phyloP scores from a whole-genome alignment of 2,113 vertebrate species.

The Bubo blakistoni region DNA sequence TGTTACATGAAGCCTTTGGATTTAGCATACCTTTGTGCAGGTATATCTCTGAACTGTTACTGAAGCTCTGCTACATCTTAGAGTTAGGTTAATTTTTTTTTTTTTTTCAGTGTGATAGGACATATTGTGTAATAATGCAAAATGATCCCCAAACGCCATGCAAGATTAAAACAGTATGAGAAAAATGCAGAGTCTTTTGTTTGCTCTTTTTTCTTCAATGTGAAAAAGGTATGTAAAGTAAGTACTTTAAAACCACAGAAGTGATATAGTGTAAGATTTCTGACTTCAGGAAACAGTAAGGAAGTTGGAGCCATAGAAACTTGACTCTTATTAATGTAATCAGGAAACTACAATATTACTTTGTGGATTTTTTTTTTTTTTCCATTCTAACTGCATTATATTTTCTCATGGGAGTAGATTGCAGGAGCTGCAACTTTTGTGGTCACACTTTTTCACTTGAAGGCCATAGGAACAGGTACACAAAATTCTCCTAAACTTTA shows the following conservation, averaged over 20 bases:
- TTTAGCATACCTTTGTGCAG: not conserved
- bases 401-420: not conserved
- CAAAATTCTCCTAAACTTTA: not conserved
- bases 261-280: not conserved
- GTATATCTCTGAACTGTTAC: not conserved
- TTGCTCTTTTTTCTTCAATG: not conserved
- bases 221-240: not conserved
- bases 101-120: not conserved
- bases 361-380: not conserved
- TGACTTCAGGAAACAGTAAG: not conserved
- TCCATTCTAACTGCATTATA: not conserved
- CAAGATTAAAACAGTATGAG: not conserved
- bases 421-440: not conserved
- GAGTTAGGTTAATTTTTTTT: not conserved
- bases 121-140: not conserved
- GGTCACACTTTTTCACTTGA: not conserved
- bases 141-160: not conserved
- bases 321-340: not conserved
- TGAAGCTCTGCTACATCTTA: not conserved
- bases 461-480: fast-evolving
- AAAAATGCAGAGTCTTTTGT: not conserved
- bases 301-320: not conserved
- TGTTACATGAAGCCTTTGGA: not conserved
- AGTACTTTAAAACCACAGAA: not conserved
- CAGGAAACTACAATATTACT: not conserved